A percentile compares a stretch with the other conserved stretches of the same genome.
phyloP scores from a whole-genome alignment of 2,888 invertebrate species.

The Neria commutata region DNA sequence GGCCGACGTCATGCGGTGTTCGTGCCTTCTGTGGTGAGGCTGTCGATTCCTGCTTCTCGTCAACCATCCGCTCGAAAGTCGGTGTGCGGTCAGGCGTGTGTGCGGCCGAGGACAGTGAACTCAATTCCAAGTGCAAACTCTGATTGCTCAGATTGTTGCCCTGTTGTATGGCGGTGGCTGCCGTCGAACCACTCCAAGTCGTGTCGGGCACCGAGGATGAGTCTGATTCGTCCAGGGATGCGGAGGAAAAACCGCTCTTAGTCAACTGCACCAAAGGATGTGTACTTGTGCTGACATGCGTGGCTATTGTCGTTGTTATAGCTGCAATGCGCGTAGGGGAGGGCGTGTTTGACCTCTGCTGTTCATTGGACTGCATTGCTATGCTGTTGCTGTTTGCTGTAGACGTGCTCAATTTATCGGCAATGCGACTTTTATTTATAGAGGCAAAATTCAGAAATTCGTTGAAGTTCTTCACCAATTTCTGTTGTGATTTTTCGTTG shows the following conservation, averaged over 20 bases:
- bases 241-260: constrained; percentile 52
- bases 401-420: constrained; percentile 46
- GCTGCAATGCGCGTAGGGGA: neutral
- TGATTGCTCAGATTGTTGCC: constrained; percentile 49
- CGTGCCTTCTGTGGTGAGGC: constrained; percentile 42
- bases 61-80: constrained; percentile 13
- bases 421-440: constrained; percentile 68
- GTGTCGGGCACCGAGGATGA: constrained; percentile 59
- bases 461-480: constrained; percentile 78
- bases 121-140: constrained; percentile 50
- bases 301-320: too few species aligned
- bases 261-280: constrained; percentile 63
- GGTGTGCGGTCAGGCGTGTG: constrained; percentile 37
- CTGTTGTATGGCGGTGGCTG: constrained; percentile 55
- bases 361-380: constrained; percentile 39
- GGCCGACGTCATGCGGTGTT: constrained; percentile 56
- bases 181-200: constrained; percentile 56
- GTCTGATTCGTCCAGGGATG: constrained; percentile 63
- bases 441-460: constrained; percentile 82
- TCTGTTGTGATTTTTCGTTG: constrained; percentile 56
- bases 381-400: constrained; percentile 27
- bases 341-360: neutral
- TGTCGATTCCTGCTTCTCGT: constrained; percentile 13
- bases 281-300: constrained; percentile 18
- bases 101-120: constrained; percentile 33